These are phyloP conservation scores for Eremophila alpestris DNA, from an alignment of 2,797 vertebrate species.

Conservation along the genomic window DNA sequence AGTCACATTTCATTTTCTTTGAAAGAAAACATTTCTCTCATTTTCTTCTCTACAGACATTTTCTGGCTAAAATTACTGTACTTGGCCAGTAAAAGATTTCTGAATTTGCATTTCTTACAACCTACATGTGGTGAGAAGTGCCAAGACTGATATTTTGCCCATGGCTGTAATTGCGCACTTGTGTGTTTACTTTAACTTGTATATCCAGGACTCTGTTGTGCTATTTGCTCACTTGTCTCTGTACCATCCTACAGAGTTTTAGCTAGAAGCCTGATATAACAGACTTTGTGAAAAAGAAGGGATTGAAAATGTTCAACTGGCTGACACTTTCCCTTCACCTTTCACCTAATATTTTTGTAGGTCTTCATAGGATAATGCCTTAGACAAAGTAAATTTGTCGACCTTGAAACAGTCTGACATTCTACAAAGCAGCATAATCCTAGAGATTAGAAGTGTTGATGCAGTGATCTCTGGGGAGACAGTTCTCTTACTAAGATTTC, in stretches of 20 bases:
- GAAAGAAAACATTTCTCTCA: background rate
- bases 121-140: background rate
- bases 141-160: background rate
- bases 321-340: background rate
- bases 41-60: background rate
- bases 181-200: background rate
- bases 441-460: background rate
- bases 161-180: background rate
- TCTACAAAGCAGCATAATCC: background rate
- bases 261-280: background rate
- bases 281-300: background rate
- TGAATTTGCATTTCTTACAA: background rate
- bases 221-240: background rate
- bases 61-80: background rate
- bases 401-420: background rate
- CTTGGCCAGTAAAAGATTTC: background rate
- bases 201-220: background rate
- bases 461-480: background rate
- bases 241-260: background rate
- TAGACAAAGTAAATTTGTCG: background rate
- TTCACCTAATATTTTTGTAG: background rate
- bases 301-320: background rate
- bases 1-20: background rate
- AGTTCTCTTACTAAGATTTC: background rate
- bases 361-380: background rate